Conservation (phyloP, 2,888 invertebrate species). For the Pammene aurita region DNA sequence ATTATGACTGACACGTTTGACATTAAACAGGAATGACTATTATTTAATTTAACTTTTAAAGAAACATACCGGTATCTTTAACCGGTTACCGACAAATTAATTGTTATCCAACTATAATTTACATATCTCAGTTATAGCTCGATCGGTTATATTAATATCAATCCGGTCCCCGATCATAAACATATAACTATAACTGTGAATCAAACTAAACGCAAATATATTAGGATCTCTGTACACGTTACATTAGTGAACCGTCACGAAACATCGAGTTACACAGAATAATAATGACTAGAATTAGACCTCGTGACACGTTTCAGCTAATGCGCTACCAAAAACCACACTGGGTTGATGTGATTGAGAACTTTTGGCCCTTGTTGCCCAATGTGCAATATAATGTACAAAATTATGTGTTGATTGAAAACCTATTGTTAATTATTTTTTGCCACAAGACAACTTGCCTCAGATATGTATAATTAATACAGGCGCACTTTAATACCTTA, state of each 20-base stretch:
- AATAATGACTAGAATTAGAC: conserved; percentile 73
- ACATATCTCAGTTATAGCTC: no score
- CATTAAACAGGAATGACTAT: no score
- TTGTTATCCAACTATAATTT: no score
- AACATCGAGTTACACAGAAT: conserved; percentile 58
- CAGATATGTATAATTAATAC: no score
- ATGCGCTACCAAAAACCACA: conserved; percentile 29
- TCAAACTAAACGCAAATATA: conserved; percentile 41
- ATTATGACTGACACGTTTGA: no score
- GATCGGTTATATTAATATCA: background rate
- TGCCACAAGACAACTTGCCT: no score
- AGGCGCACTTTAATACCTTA: no score
- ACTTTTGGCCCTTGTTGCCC: background rate
- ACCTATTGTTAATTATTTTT: no score
- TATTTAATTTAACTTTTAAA: no score
- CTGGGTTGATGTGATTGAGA: conserved; percentile 28
- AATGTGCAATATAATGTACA: no score
- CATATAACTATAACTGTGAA: conserved; percentile 33
- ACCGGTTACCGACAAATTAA: background rate
- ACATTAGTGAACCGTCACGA: conserved; percentile 51
- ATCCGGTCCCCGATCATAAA: conserved; percentile 17
- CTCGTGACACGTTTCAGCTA: conserved; percentile 46
- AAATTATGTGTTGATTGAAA: no score
- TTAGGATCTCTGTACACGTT: conserved; percentile 44
- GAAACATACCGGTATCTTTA: background rate